A percentile compares a stretch with the other conserved stretches of the same genome.
Conservation (phyloP, 2,797 vertebrate genomes). For the Tokudaia muenninki region DNA sequence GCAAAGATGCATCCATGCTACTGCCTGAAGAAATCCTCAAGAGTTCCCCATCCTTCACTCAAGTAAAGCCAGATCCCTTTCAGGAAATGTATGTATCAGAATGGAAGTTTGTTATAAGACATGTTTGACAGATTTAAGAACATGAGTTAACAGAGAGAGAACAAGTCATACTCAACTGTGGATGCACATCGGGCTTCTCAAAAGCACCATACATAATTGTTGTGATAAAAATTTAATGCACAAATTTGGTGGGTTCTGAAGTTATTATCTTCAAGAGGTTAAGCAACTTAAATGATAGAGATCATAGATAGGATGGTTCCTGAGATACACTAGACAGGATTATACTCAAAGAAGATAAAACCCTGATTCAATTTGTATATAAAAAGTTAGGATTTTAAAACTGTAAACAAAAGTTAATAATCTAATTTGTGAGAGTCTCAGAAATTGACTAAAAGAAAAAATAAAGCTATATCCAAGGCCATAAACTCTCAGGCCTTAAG, state of each 20-base stretch:
- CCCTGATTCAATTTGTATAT: background rate
- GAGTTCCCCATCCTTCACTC: background rate
- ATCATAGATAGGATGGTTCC: background rate
- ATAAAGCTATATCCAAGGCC: background rate
- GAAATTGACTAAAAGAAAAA: background rate
- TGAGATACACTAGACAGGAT: background rate
- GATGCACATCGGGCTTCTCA: background rate
- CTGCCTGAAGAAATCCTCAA: background rate
- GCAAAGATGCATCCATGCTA: background rate
- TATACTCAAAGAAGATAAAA: background rate
- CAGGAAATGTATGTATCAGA: background rate
- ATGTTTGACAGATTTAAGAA: background rate
- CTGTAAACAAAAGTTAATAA: background rate
- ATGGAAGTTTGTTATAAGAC: background rate
- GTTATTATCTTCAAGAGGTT: background rate
- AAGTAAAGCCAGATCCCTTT: background rate
- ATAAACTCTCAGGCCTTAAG: background rate
- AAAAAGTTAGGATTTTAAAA: background rate
- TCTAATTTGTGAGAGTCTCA: background rate
- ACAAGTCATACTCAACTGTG: background rate
- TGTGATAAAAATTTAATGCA: background rate
- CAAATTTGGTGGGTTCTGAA: background rate
- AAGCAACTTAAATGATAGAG: background rate
- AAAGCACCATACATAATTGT: background rate
- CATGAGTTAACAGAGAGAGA: background rate